A percentile compares a stretch with the other conserved stretches of the same genome.
Conservation (phyloP, 2,113 vertebrate genomes). For the Apteryx mantelli region DNA sequence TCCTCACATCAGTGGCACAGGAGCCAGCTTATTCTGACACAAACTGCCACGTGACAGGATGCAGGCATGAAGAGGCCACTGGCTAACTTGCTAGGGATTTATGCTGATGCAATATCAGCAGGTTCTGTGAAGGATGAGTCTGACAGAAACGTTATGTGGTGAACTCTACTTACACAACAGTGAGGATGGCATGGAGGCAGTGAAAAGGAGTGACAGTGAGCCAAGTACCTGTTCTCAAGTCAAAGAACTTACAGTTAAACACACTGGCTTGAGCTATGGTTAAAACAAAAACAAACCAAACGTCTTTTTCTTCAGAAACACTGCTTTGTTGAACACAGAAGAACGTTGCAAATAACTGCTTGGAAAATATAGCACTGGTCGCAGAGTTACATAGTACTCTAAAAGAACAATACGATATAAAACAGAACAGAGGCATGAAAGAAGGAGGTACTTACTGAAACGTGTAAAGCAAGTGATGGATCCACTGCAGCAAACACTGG, state of each 20-base stretch:
- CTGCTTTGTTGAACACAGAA: neutral
- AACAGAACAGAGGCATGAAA: too few species aligned
- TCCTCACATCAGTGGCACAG: neutral
- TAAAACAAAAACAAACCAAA: accelerated
- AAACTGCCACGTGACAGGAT: neutral
- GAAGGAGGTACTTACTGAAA: neutral
- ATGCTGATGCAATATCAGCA: neutral
- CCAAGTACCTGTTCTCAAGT: accelerated
- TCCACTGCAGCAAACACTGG: too few species aligned
- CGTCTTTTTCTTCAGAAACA: accelerated
- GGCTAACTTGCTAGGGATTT: neutral
- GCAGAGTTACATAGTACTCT: neutral
- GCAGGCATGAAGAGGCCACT: neutral
- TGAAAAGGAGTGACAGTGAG: accelerated
- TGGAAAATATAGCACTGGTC: too few species aligned
- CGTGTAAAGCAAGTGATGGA: accelerated
- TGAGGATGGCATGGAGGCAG: accelerated
- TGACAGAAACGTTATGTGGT: accelerated
- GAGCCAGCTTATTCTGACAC: neutral
- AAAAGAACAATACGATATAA: neutral
- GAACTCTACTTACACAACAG: accelerated
- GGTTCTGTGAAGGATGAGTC: neutral
- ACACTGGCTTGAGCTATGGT: neutral
- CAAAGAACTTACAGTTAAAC: neutral
- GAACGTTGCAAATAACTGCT: neutral